These are phyloP conservation scores for Epinephelus lanceolatus DNA, from an alignment of 2,113 vertebrate genomes.

Conservation along the genomic window DNA sequence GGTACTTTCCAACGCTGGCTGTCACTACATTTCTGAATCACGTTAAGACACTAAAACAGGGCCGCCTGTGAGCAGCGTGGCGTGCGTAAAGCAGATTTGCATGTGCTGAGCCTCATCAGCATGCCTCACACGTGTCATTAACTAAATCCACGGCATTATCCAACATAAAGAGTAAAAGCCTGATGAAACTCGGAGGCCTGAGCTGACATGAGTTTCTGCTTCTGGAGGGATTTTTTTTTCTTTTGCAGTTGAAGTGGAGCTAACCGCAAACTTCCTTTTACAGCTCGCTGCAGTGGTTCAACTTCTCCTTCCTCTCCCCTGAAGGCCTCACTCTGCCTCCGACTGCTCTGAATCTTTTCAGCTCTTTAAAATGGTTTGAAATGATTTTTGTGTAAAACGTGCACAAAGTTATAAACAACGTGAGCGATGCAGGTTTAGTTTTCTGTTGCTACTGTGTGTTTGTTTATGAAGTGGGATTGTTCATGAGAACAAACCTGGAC, in stretches of 20 bases:
- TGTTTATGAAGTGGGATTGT: neutral
- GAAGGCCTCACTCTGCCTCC: constrained; percentile 25
- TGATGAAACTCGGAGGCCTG: no score
- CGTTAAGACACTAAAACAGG: no score
- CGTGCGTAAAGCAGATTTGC: neutral
- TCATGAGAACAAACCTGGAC: neutral
- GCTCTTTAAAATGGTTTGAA: no score
- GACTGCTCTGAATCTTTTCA: neutral
- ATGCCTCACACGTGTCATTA: neutral
- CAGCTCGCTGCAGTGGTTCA: constrained; percentile 44
- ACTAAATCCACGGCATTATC: neutral
- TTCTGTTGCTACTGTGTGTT: neutral
- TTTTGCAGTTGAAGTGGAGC: constrained; percentile 45
- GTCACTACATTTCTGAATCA: no score
- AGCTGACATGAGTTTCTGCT: neutral
- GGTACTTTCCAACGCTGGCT: no score
- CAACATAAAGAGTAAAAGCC: no score
- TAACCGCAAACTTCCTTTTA: constrained; percentile 74
- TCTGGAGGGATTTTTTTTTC: neutral
- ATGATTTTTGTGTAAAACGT: no score
- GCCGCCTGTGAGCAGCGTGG: neutral
- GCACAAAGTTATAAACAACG: neutral
- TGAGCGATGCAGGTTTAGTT: neutral
- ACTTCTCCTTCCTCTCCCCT: constrained; percentile 52
- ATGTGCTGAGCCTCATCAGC: neutral